Evolutionary conservation across 1,140 invertebrate species (phyloP).

Genomic region (Rhopalosiphum maidis): DNA sequence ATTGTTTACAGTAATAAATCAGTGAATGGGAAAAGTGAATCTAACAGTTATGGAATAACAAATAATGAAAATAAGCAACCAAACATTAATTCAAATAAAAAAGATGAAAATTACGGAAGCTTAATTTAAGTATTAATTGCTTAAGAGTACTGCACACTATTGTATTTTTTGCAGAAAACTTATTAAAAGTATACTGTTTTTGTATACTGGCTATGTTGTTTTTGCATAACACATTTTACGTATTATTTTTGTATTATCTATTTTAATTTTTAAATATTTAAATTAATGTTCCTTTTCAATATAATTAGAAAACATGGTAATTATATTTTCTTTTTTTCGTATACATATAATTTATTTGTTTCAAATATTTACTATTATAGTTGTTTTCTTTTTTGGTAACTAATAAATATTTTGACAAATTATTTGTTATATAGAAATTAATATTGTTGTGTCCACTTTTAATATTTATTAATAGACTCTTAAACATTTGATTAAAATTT

Average conservation of each 20-base stretch:
- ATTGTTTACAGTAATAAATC: constrained; percentile 44
- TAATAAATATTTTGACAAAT: constrained; percentile 1
- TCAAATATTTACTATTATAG: background rate
- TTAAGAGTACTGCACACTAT: background rate
- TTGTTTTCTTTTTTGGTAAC: constrained; percentile 6
- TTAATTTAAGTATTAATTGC: constrained; percentile 48
- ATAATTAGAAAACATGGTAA: background rate
- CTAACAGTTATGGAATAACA: background rate
- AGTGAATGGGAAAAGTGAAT: constrained; percentile 49
- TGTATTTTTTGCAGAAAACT: background rate
- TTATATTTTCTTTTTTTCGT: background rate
- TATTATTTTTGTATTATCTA: constrained; percentile 23
- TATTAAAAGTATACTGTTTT: background rate
- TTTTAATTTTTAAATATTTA: constrained; percentile 42
- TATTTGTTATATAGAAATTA: background rate
- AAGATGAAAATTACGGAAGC: constrained; percentile 31
- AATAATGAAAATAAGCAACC: constrained; percentile 45
- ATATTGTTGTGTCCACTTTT: background rate
- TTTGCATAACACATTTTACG: constrained; percentile 19
- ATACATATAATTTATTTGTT: constrained; percentile 32
- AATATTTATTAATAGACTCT: background rate
- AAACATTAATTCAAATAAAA: background rate
- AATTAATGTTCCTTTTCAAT: constrained; percentile 16
- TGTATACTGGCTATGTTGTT: constrained; percentile 27
- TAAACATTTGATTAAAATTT: background rate